phyloP scores from a whole-genome alignment of 2,113 vertebrate genomes.

The Lutjanus erythropterus region DNA sequence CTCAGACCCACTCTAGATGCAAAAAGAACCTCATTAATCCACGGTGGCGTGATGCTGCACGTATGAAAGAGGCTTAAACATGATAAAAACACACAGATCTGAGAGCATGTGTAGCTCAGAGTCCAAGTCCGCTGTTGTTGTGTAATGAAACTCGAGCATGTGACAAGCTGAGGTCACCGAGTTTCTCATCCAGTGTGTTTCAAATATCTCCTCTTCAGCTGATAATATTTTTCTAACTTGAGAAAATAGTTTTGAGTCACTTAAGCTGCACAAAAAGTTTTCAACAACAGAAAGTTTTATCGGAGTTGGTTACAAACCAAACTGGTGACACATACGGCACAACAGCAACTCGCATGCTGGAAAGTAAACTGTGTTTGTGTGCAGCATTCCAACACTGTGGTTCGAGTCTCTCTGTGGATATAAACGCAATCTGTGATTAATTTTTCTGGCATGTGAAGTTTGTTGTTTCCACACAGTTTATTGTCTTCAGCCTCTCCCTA shows the following conservation, averaged over 20 bases:
- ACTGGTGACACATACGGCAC: background rate
- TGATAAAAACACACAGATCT: background rate
- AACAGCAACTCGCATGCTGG: background rate
- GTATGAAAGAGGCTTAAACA: background rate
- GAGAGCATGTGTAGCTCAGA: background rate
- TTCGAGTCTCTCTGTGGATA: conserved; percentile 14
- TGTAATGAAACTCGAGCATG: conserved; percentile 1
- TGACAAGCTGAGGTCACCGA: background rate
- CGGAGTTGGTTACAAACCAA: background rate
- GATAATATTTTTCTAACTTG: background rate
- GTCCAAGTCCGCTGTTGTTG: conserved; percentile 18
- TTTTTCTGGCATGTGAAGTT: conserved; percentile 25
- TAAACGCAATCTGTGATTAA: conserved; percentile 23
- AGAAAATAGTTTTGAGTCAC: background rate
- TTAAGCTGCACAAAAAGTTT: background rate
- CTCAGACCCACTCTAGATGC: no score
- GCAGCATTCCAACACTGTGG: background rate
- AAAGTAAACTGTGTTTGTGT: background rate
- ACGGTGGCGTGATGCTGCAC: no score
- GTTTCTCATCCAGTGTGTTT: background rate
- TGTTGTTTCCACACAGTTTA: background rate
- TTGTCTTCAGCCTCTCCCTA: background rate
- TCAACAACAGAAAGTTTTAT: background rate
- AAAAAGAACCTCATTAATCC: no score
- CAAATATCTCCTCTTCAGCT: background rate